phyloP scores from a whole-genome alignment of 1,140 invertebrate species.

The Apis laboriosa region DNA sequence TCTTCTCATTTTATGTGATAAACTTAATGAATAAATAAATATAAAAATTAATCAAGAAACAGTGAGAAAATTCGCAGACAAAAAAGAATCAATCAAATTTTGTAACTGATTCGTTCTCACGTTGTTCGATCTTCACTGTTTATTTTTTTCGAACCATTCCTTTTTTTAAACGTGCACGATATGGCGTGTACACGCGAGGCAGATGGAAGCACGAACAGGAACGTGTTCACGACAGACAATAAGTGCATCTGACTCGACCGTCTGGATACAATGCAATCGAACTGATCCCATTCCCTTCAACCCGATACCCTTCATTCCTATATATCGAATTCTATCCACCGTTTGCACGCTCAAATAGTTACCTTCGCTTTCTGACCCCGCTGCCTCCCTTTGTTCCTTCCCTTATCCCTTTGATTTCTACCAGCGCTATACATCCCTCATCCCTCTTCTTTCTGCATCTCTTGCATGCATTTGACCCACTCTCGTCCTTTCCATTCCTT shows the following conservation, averaged over 20 bases:
- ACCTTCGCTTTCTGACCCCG: slow-evolving; percentile 14
- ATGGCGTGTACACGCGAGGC: background rate
- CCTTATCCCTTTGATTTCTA: background rate
- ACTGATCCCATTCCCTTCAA: slow-evolving; percentile 38
- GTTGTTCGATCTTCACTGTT: background rate
- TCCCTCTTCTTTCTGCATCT: background rate
- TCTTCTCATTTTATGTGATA: too few relatives aligned
- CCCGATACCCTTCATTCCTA: slow-evolving; percentile 39
- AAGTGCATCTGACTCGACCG: slow-evolving; percentile 50
- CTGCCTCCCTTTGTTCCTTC: slow-evolving; percentile 4
- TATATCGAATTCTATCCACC: slow-evolving; percentile 35
- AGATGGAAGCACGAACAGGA: background rate
- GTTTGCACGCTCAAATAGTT: slow-evolving; percentile 37
- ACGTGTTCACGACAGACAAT: slow-evolving; percentile 52
- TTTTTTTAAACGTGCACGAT: background rate
- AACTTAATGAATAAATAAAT: too few relatives aligned
- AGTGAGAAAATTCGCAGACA: background rate
- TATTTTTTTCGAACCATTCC: background rate
- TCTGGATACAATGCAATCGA: slow-evolving; percentile 47
- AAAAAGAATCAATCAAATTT: background rate
- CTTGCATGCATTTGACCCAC: slow-evolving; percentile 19
- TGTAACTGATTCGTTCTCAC: background rate
- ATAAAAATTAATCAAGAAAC: too few relatives aligned
- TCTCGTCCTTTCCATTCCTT: background rate
- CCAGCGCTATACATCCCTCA: background rate